Base-by-base conservation (phyloP, 2,797 vertebrate genomes). In the Meda fulgida region DNA sequence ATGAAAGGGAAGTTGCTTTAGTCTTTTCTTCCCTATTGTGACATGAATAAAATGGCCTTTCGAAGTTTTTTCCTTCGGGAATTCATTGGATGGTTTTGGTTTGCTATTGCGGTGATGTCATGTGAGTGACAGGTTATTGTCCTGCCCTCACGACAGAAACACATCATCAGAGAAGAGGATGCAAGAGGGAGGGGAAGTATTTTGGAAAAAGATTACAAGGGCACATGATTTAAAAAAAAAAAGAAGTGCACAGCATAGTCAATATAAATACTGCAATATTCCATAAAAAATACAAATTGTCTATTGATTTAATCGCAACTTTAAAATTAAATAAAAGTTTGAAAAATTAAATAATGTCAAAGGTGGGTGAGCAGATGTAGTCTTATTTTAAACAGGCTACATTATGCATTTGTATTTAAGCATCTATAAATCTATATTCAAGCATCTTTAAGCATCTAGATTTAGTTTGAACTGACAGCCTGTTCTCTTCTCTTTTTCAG, bases 401-500 rank as follows among this genome's bases (percentile, higher is more conserved):
- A 29, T 29, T 73, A 26, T 26, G 23, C n/a, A 58, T 60, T 13
- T 60, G 13, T 3, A 23, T 80, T 43, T 40, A 70, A 5, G 7
- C 7, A 55, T 55, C 53, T 55, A 23, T 55, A 8, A 1, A 55
- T 55, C 53, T 55, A 55, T 55, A 8, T 55, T 43, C 10, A 48
- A 48, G 14, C 14, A 19, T 31, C 23, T 53, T 16, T 16, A 51
- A 51, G 6, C 6, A 21, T 34, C 14, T 21, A 16, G 8, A 67
- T 80, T 72, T 60, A 21, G 0, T 43, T 71, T 34, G 4, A 72
- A 29, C 71, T 83, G 60, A 77, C 46, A 5, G 29, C 31, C 10
- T 88, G 23, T 69, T 86, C 73, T 84, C 18, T 40, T 58, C 38
- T 84, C 7, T 71, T 23, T 83, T 60, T 85, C 95, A 99, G 98